Conservation (phyloP, 1,140 invertebrate genomes). For the Diplogasteroides magnus region DNA sequence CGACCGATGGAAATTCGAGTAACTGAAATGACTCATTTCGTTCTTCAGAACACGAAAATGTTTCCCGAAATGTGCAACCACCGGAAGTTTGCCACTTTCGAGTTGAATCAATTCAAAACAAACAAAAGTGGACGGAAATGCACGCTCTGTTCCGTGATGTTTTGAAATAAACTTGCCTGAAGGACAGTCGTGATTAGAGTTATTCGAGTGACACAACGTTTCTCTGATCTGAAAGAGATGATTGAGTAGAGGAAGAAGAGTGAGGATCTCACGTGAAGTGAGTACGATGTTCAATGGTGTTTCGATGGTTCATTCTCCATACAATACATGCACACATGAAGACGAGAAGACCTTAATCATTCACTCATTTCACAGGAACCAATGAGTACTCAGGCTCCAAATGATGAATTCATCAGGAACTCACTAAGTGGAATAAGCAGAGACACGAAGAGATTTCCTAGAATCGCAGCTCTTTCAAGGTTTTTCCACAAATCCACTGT, state of each 20-base stretch:
- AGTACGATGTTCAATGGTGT: neutral
- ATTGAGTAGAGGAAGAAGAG: too few species aligned
- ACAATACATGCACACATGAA: constrained; percentile 44
- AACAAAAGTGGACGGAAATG: too few species aligned
- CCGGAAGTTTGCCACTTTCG: too few species aligned
- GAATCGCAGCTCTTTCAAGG: neutral
- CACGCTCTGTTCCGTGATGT: neutral
- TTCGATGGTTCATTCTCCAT: constrained; percentile 27
- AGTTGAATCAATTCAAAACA: too few species aligned
- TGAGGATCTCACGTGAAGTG: constrained; percentile 11
- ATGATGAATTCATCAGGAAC: neutral
- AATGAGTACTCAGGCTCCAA: too few species aligned
- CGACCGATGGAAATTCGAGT: constrained; percentile 44
- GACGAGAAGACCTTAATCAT: constrained; percentile 29
- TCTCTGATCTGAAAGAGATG: constrained; percentile 36
- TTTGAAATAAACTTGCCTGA: constrained; percentile 21
- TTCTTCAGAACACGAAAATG: constrained; percentile 4
- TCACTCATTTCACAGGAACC: neutral
- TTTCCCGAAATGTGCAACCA: too few species aligned
- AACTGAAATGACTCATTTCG: constrained; percentile 28
- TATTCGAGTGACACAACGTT: constrained; percentile 46
- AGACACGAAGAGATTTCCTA: neutral
- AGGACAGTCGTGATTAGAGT: constrained; percentile 46
- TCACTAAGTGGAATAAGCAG: neutral
- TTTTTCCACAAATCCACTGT: neutral